phyloP scores from a whole-genome alignment of 1,140 invertebrate genomes.

The Neocloeon triangulifer region DNA sequence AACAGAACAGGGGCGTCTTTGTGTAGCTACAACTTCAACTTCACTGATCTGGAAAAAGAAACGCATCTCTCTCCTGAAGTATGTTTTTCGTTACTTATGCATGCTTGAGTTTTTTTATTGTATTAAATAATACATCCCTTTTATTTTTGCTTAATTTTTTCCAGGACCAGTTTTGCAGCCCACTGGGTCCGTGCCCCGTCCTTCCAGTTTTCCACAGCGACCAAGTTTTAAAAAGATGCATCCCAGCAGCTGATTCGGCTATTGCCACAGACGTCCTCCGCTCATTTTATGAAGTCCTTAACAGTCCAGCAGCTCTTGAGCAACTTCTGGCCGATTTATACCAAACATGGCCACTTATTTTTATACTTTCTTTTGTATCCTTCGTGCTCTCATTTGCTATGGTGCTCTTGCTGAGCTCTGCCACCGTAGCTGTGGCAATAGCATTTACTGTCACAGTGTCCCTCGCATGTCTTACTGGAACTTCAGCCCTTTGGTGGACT shows the following conservation, averaged over 20 bases:
- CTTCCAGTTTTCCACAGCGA: slow-evolving; percentile 40
- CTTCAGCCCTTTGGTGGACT: slow-evolving; percentile 67
- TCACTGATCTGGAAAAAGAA: slow-evolving; percentile 12
- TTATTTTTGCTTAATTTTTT: too few species aligned
- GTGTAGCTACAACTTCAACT: slow-evolving; percentile 43
- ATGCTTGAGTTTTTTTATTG: too few species aligned
- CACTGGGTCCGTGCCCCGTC: slow-evolving; percentile 43
- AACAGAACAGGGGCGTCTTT: slow-evolving; percentile 42
- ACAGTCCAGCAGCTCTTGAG: slow-evolving; percentile 68
- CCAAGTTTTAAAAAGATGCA: slow-evolving; percentile 68
- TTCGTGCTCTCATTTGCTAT: slow-evolving; percentile 62
- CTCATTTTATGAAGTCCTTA: slow-evolving; percentile 57
- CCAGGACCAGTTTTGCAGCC: too few species aligned
- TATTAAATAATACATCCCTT: too few species aligned
- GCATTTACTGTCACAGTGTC: slow-evolving; percentile 61
- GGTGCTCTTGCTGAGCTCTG: slow-evolving; percentile 60
- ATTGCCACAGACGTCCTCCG: slow-evolving; percentile 30
- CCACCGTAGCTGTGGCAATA: slow-evolving; percentile 65
- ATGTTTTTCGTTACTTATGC: too few species aligned
- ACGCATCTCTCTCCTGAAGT: too few species aligned
- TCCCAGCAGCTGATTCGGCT: slow-evolving; percentile 43
- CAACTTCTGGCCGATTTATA: slow-evolving; percentile 74
- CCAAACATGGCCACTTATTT: slow-evolving; percentile 62
- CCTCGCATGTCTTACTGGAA: slow-evolving; percentile 35
- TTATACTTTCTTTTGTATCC: slow-evolving; percentile 56